A percentile compares a stretch with the other conserved stretches of the same genome.
These are phyloP conservation scores for Drosophila funebris DNA, from an alignment of 1,140 invertebrate species.

Conservation along the genomic window DNA sequence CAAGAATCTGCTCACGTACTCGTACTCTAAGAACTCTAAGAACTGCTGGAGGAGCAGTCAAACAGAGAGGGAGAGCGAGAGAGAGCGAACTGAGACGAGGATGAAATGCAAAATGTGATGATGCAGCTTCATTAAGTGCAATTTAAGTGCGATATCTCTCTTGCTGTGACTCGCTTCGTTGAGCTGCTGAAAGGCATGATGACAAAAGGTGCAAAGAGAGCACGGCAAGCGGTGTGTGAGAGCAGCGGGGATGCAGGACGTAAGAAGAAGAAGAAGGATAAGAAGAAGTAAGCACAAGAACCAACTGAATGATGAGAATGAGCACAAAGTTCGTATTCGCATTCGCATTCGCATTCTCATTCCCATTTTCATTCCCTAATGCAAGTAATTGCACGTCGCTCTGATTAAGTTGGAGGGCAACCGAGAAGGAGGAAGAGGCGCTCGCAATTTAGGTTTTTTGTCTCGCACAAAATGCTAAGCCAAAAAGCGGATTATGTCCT, in stretches of 20 bases:
- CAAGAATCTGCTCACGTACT: constrained; percentile 66
- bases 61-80: too few relatives aligned
- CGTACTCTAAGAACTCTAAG: not conserved
- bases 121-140: constrained; percentile 80
- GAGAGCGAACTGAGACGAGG: not conserved
- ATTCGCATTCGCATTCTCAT: not conserved
- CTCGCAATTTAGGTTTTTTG: constrained; percentile 63
- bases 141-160: constrained; percentile 75
- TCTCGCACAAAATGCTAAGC: constrained; percentile 59
- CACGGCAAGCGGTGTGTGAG: constrained; percentile 25
- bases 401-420: constrained; percentile 64
- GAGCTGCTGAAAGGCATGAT: constrained; percentile 71
- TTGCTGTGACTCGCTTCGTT: constrained; percentile 36
- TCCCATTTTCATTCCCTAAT: constrained; percentile 53
- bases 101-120: constrained; percentile 79
- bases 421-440: not conserved
- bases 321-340: constrained; percentile 40
- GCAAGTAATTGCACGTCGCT: constrained; percentile 76
- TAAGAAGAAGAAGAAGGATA: not conserved
- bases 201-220: constrained; percentile 70
- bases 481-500: constrained; percentile 72
- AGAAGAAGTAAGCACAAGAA: constrained; percentile 23
- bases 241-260: not conserved
- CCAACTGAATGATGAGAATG: constrained; percentile 33
- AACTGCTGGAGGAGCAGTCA: too few relatives aligned